Evolutionary conservation across 1,140 invertebrate genomes (phyloP), one percentile per base, ranked within the genome.

Genomic region (Neodiprion fabricii): DNA sequence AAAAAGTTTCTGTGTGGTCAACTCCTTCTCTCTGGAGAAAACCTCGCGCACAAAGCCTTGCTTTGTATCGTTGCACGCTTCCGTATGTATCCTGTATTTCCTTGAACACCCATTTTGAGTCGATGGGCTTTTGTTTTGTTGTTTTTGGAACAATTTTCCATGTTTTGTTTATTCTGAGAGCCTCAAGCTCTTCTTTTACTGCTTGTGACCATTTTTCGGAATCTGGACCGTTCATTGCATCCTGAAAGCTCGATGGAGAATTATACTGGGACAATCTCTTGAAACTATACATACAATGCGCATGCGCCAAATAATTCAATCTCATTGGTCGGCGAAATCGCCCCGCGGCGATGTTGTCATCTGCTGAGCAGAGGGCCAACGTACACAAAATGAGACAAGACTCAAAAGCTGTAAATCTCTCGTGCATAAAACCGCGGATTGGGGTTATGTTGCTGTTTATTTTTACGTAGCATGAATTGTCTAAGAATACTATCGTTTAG

Each of bases 111-210:
- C 69, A 70, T 47, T 70, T 70, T 9, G 69, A 66, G 66, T 67
- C 72, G 48, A 73, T 73, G n/a, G 47, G 49, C 66, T 73, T 68
- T 40, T 48, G 48, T 47, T 67, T 68, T 40, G 17, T 17, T 0
- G 17, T 17, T 17, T 17, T 17, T 17, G 17, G 17, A 17, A 17
- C 17, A 17, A 17, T 17, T 17, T 17, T 71, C 71, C 71, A 72
- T n/a, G 71, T 50, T 48, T 53, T 61, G 8, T 74, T 74, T 12
- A n/a, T 4, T n/a, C 28, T 40, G 3, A 47, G 69, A 14, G 73
- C 73, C 10, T 74, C 47, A 7, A 74, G 68, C 49, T 74, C 68
- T 2, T 74, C 69, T 7, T 71, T 11, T n/a, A 74, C 71, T 5
- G 73, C 73, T 21, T 28, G 17, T 2, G 50, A 17, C 73, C 68